These are phyloP conservation scores for Xerus inauris DNA, from an alignment of 2,113 vertebrate species.

Conservation along the genomic window DNA sequence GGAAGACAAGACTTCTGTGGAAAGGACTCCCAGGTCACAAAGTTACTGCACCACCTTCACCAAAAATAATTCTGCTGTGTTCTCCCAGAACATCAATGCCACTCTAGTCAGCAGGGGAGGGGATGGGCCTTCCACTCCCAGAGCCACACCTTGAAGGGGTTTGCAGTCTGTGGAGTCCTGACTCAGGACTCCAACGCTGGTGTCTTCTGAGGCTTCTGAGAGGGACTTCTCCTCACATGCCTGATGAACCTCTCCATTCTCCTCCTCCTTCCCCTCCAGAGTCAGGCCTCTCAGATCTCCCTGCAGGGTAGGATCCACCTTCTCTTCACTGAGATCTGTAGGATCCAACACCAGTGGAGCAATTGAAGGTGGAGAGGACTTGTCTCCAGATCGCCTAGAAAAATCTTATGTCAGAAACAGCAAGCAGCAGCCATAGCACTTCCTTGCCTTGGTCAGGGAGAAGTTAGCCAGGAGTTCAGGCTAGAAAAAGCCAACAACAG, in stretches of 20 bases:
- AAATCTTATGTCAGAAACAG: conserved; percentile 65
- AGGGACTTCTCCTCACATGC: background rate
- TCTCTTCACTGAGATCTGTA: conserved; percentile 76
- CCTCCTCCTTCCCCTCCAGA: conserved; percentile 70
- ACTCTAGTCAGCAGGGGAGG: background rate
- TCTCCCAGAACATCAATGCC: background rate
- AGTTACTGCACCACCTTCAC: background rate
- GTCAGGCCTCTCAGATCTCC: conserved; percentile 65
- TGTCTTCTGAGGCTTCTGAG: conserved; percentile 60
- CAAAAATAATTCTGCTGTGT: no score
- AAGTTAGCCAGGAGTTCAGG: background rate
- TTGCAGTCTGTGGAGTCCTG: conserved; percentile 81
- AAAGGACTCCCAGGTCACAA: background rate
- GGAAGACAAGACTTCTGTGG: rapidly evolving
- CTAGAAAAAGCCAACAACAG: background rate
- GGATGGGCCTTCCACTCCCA: background rate
- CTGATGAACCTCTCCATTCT: background rate
- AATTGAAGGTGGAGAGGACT: conserved; percentile 91
- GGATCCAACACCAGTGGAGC: conserved; percentile 76
- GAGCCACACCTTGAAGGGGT: conserved; percentile 90
- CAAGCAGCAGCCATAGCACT: background rate
- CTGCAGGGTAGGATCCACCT: conserved; percentile 51
- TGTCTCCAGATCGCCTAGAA: conserved; percentile 95
- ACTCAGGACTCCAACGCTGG: conserved; percentile 22
- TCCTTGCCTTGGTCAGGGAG: background rate